Base-by-base conservation (phyloP, 2,797 vertebrate species). In the Sebastes reedi region DNA sequence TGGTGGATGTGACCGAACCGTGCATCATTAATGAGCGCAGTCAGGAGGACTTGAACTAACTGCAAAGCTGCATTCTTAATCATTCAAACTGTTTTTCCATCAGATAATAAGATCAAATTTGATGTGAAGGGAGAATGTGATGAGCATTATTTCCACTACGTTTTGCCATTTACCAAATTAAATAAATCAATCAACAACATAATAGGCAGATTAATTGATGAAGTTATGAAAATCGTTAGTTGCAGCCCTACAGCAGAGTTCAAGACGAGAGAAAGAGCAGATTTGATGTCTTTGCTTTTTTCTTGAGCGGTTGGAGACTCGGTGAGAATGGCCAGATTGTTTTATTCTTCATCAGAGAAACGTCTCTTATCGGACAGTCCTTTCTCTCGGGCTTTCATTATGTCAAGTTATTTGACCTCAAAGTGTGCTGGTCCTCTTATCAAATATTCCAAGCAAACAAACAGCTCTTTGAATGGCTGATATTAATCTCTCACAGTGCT, bases 361-460 rank as follows among this genome's bases (percentile, higher is more conserved):
- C 32, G 11, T 30, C 39, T 69, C 59, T 60, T 69, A 85, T 89
- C 78, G 24, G 67, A 36, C 64, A 1, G 59, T 4, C 46, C 56
- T 78, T 80, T 85, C 84, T 91, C 87, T 56, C 8, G 18, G 75
- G 80, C 68, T 82, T 90, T 87, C 81, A 90, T 89, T 85, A 82
- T 87, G 90, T 86, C 82, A 87, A 90, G 87, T 77, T 77, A 82
- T 87, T 89, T 82, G 81, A 89, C 89, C 88, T 91, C 89, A 83
- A 86, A 90, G 87, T 76, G 91, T 80, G 85, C 79, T 71, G 85
- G n/a, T 80, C 80, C 83, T 87, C 88, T 91, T 91, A 91, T 92
- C 86, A 79, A 93, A 92, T 89, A 90, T 91, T 89, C 77, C 29
- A 20, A 89, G 89, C 88, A 92, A 93, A 92, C 91, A 93, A 92